These are phyloP conservation scores for Aleadryas rufinucha DNA, from an alignment of 2,113 vertebrate species.

Conservation along the genomic window DNA sequence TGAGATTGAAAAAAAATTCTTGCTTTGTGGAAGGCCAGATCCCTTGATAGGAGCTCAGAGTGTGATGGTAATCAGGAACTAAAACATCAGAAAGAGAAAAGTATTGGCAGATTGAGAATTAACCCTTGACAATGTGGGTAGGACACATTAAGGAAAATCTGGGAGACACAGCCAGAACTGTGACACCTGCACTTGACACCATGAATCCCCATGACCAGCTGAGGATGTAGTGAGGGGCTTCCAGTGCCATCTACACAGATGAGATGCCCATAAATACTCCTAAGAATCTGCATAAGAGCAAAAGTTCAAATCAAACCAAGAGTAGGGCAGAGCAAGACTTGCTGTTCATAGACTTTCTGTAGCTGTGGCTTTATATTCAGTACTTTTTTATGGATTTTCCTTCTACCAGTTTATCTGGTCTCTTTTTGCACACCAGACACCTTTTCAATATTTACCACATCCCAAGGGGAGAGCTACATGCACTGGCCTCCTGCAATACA, in stretches of 20 bases:
- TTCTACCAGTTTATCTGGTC: neutral
- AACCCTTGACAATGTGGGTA: neutral
- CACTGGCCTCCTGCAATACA: neutral
- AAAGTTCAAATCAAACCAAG: neutral
- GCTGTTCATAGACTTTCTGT: neutral
- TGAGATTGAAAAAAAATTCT: neutral
- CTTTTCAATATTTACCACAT: neutral
- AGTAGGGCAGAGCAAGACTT: neutral
- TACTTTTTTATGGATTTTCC: neutral
- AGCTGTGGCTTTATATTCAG: neutral
- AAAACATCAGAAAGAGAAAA: neutral
- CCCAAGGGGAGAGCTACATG: fast-evolving
- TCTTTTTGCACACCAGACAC: neutral
- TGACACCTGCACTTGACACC: neutral
- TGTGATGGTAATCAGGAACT: neutral
- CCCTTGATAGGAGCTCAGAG: neutral
- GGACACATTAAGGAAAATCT: neutral
- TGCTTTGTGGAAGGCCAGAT: neutral
- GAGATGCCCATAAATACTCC: neutral
- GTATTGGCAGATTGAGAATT: neutral
- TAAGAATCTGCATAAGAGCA: neutral
- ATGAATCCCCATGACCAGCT: neutral
- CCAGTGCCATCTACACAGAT: neutral
- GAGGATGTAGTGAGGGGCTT: neutral
- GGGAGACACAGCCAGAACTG: neutral